These are phyloP conservation scores for Scaptodrosophila latifasciaeformis DNA, from an alignment of 2,888 invertebrate species.

Conservation along the genomic window DNA sequence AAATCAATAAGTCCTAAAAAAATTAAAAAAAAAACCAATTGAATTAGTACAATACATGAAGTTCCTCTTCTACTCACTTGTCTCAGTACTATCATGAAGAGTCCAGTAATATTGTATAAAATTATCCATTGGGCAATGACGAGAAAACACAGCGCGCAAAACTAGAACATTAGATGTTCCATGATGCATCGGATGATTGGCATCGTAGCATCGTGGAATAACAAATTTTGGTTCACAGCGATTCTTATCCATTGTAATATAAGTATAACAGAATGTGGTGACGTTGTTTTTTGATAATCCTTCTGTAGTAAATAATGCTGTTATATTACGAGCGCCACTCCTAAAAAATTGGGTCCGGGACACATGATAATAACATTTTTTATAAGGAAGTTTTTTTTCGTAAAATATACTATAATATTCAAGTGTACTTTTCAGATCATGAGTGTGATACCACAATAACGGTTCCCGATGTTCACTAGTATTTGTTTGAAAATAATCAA, in stretches of 20 bases:
- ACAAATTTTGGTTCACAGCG: conserved; percentile 25
- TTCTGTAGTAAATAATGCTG: conserved; percentile 7
- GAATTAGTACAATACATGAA: background rate
- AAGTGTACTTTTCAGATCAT: conserved; percentile 9
- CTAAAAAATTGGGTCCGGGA: conserved; percentile 12
- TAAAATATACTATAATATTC: conserved; percentile 10
- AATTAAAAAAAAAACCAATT: background rate
- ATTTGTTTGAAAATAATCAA: conserved; percentile 34
- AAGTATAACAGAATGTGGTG: background rate
- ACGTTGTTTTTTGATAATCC: conserved; percentile 9
- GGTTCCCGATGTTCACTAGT: conserved; percentile 15
- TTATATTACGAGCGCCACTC: conserved; percentile 16
- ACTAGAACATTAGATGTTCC: conserved; percentile 25
- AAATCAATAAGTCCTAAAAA: conserved; percentile 21
- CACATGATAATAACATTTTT: conserved; percentile 20
- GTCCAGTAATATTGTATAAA: conserved; percentile 38
- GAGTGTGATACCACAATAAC: conserved; percentile 24
- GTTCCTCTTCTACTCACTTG: conserved; percentile 25
- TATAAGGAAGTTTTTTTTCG: conserved; percentile 14
- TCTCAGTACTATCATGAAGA: conserved; percentile 33
- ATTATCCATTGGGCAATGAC: conserved; percentile 32
- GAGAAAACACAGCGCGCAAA: conserved; percentile 11
- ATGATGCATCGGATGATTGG: conserved; percentile 21
- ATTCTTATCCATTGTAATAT: conserved; percentile 2
- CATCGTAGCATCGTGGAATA: conserved; percentile 22